A percentile compares a stretch with the other conserved stretches of the same genome.
Evolutionary conservation across 1,140 invertebrate genomes (phyloP).

Genomic region (Onthophagus taurus): DNA sequence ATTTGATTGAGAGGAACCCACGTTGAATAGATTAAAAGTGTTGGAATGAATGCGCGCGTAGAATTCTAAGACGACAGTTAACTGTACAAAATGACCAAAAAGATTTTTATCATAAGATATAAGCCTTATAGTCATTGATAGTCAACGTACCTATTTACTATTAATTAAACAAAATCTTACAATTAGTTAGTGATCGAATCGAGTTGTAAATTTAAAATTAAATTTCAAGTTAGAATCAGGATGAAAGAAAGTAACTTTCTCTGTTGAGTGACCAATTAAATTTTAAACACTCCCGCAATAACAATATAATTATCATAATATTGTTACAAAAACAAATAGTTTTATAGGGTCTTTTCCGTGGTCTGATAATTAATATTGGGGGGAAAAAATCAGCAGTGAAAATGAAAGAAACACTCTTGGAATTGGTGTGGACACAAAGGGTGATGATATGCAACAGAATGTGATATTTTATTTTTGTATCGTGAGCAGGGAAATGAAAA

Average conservation of each 20-base stretch:
- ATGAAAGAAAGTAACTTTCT: no score
- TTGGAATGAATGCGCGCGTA: no score
- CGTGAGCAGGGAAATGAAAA: constrained; percentile 11
- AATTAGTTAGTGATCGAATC: no score
- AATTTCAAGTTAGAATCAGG: no score
- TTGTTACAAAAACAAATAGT: no score
- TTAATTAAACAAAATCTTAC: no score
- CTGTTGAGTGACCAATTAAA: not conserved
- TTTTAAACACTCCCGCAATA: constrained; percentile 10
- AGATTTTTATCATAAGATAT: constrained; percentile 11
- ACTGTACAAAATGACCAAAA: constrained; percentile 13
- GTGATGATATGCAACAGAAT: constrained; percentile 16
- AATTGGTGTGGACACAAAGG: not conserved
- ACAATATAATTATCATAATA: not conserved
- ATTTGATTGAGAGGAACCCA: no score
- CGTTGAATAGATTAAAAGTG: no score
- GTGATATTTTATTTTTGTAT: constrained; percentile 19
- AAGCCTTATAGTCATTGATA: constrained; percentile 14
- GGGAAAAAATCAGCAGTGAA: constrained; percentile 5
- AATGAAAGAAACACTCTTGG: constrained; percentile 4
- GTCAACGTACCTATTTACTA: no score
- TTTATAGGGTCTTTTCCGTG: constrained; percentile 12
- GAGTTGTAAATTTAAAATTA: no score
- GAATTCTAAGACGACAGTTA: constrained; percentile 1
- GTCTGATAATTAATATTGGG: constrained; percentile 10